Evolutionary conservation across 1,140 invertebrate species (phyloP), one percentile per base, ranked within the genome.

Genomic region (Heliconius hermathena): DNA sequence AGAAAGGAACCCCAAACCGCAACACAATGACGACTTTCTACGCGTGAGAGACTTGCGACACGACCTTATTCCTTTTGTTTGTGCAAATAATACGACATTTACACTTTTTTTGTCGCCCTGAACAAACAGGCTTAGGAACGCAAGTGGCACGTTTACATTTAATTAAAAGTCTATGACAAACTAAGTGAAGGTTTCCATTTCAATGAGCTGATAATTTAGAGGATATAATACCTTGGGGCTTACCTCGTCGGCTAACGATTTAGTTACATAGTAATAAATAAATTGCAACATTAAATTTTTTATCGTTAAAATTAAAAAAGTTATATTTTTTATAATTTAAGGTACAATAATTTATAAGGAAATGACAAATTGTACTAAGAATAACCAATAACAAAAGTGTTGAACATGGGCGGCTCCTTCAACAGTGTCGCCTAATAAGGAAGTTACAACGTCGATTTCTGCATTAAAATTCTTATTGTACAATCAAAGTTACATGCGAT

Each of bases 21-120:
- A 70, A 78, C 8, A 78, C 80, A 81, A 81, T 81, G 52, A 22
- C 71, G 46, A 81, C 80, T 81, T 81, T 81, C 80, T 81, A 73
- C 46, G 66, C 76, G 76, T 72, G 80, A 81, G 80, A 78, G 66
- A 29, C 70, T 49, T 49, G 73, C 71, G 80, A 76, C 74, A 75
- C 36, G 77, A 72, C 77, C 80, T 78, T 74, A 74, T 78, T 81
- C 66, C 70, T 73, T 36, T 81, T 78, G 73, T 78, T 49, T 52
- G 74, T 49, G 46, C 52, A 74, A 72, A 70, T 76, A 76, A 60
- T 80, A 80, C 54, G 22, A 73, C 78, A 72, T 72, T 72, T 72
- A n/a, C 20, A 72, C 8, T 38, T 41, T 72, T 72, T 72, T 33
- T 29, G 70, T 57, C 22, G 54, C n/a, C 8, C 54, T 8, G 8